Conservation (phyloP, 2,888 invertebrate species). For the Harmothoe impar region DNA sequence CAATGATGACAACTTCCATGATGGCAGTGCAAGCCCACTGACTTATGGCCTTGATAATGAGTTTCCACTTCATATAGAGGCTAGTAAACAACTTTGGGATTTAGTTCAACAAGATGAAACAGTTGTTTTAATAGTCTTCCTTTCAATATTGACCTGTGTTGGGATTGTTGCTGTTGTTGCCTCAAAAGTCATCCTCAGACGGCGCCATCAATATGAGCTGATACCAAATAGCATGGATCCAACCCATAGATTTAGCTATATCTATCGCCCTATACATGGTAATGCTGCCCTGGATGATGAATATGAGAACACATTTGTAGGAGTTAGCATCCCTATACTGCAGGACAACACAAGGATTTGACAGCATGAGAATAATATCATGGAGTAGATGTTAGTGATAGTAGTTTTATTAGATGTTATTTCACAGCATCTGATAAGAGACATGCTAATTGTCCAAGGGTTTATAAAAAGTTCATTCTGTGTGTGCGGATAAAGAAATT, state of each 20-base stretch:
- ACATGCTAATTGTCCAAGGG: no score
- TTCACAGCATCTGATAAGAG: no score
- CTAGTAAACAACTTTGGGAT: slow-evolving; percentile 21
- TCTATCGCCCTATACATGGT: slow-evolving; percentile 68
- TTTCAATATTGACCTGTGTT: slow-evolving; percentile 47
- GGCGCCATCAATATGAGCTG: slow-evolving; percentile 36
- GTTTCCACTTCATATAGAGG: slow-evolving; percentile 46
- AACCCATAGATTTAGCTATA: slow-evolving; percentile 62
- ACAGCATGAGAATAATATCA: background rate
- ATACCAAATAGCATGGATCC: background rate
- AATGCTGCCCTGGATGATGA: slow-evolving; percentile 65
- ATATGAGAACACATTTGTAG: slow-evolving; percentile 70
- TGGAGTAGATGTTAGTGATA: no score
- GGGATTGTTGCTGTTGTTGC: slow-evolving; percentile 40
- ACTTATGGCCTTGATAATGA: slow-evolving; percentile 16
- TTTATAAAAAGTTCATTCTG: no score
- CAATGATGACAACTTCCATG: no score
- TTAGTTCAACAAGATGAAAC: slow-evolving; percentile 27
- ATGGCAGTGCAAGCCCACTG: background rate
- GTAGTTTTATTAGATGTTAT: no score
- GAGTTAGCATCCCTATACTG: slow-evolving; percentile 69
- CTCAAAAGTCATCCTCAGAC: background rate
- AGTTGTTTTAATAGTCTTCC: slow-evolving; percentile 20
- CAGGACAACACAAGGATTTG: slow-evolving; percentile 69
- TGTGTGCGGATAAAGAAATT: no score